A percentile compares a stretch with the other conserved stretches of the same genome.
phyloP scores from a whole-genome alignment of 2,113 vertebrate genomes.

The Thermophis baileyi region DNA sequence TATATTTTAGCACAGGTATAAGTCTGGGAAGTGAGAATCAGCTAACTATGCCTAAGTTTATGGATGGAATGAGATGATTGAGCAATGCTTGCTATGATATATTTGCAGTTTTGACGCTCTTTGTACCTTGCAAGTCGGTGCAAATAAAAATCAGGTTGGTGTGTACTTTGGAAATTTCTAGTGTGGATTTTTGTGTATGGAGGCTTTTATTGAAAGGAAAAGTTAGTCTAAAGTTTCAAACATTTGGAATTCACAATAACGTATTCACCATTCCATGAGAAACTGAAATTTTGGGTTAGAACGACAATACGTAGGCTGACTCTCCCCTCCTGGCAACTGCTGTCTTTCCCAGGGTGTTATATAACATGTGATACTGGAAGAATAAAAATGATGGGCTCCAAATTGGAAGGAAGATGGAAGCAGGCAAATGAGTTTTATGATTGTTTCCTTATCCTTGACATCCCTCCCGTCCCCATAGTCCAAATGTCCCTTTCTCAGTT shows the following conservation, averaged over 20 bases:
- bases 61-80: neutral
- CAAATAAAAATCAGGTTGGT: neutral
- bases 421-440: neutral
- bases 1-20: neutral
- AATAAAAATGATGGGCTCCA: neutral
- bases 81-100: neutral
- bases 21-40: neutral
- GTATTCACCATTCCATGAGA: neutral
- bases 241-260: neutral
- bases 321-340: neutral
- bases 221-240: neutral
- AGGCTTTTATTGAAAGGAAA: conserved; percentile 36
- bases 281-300: neutral
- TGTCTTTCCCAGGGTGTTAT: neutral
- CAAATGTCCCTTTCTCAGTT: neutral
- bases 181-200: conserved; percentile 64
- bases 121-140: neutral
- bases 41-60: neutral
- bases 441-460: neutral
- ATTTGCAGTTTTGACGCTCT: neutral
- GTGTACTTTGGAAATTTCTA: neutral
- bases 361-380: neutral
- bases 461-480: neutral
- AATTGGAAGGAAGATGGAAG: neutral
- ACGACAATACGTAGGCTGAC: too few relatives aligned